A percentile compares a stretch with the other conserved stretches of the same genome.
Evolutionary conservation across 2,888 invertebrate species (phyloP).

Genomic region (Himalopsyche kuldschensis): DNA sequence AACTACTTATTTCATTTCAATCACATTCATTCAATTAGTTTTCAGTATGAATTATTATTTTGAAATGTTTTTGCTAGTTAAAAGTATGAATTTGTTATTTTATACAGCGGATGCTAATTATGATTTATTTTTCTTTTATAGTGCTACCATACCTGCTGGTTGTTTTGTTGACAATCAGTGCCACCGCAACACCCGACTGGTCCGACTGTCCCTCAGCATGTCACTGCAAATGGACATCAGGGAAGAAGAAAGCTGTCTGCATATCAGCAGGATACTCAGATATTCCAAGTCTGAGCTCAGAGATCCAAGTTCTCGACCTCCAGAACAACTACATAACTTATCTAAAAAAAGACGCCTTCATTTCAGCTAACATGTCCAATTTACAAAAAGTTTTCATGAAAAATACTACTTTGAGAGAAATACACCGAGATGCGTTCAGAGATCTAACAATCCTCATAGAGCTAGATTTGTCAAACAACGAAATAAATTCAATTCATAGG

Average conservation of each 20-base stretch:
- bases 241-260: conserved; percentile 87
- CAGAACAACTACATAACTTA: conserved; percentile 77
- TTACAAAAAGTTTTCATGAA: conserved; percentile 81
- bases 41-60: no score
- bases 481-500: conserved; percentile 70
- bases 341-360: conserved; percentile 78
- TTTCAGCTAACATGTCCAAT: conserved; percentile 76
- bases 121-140: not conserved
- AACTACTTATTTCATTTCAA: no score
- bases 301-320: conserved; percentile 73
- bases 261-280: conserved; percentile 77
- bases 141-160: conserved; percentile 18
- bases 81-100: no score
- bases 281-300: conserved; percentile 65
- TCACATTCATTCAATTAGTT: no score
- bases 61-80: no score
- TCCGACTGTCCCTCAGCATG: conserved; percentile 82
- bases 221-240: conserved; percentile 89
- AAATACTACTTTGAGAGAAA: conserved; percentile 72
- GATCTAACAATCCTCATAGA: conserved; percentile 84
- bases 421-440: conserved; percentile 81
- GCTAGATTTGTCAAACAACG: conserved; percentile 84
- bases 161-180: conserved; percentile 8
- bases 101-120: not conserved
- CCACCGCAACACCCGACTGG: conserved; percentile 64